These are phyloP conservation scores for Fragum whitleyi DNA, from an alignment of 2,888 invertebrate genomes.

Conservation along the genomic window DNA sequence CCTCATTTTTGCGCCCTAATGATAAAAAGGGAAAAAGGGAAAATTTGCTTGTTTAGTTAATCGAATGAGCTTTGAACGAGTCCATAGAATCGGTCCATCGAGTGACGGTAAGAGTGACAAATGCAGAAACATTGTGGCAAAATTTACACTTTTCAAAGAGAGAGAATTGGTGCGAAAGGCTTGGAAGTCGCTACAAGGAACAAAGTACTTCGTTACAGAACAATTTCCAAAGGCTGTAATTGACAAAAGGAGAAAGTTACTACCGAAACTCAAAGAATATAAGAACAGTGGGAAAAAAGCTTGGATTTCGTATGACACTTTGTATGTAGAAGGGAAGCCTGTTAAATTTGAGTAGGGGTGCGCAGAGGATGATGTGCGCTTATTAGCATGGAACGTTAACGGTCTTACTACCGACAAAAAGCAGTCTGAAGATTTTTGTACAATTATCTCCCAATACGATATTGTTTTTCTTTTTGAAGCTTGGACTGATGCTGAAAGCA, in stretches of 20 bases:
- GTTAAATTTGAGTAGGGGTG: not conserved
- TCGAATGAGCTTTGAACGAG: not conserved
- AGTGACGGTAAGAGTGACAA: not conserved
- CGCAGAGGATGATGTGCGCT: constrained; percentile 13
- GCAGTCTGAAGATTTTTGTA: constrained; percentile 1
- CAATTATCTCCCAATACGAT: not conserved
- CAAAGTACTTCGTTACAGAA: not conserved
- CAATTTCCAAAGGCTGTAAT: not conserved
- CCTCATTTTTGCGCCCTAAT: too few species aligned
- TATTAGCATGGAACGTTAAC: constrained; percentile 25
- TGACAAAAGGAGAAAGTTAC: not conserved
- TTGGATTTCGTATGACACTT: constrained; percentile 22
- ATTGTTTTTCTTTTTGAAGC: constrained; percentile 2
- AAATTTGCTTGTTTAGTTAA: too few species aligned
- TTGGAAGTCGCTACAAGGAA: not conserved
- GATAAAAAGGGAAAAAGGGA: too few species aligned
- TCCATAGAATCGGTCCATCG: not conserved
- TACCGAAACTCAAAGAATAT: not conserved
- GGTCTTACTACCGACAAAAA: constrained; percentile 9
- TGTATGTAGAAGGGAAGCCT: constrained; percentile 5
- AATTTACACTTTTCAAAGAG: not conserved
- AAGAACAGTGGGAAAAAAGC: constrained; percentile 1
- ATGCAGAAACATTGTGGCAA: not conserved
- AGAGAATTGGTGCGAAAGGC: not conserved
- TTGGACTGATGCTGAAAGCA: not conserved